These are phyloP conservation scores for Drosophila anceps DNA, from an alignment of 2,888 invertebrate species.

Conservation along the genomic window DNA sequence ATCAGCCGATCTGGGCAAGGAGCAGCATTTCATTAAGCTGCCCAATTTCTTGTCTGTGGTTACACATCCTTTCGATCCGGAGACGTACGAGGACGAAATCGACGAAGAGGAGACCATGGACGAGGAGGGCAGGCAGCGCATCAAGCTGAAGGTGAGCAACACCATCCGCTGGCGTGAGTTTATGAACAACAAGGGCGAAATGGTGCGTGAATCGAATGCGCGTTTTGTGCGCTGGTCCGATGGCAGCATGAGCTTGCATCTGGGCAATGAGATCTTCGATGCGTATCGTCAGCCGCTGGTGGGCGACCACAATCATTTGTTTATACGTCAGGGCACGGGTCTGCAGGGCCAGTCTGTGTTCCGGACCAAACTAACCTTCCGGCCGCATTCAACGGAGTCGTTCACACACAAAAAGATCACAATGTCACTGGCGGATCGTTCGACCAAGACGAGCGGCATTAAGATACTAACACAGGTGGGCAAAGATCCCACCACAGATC, in stretches of 20 bases:
- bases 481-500: slow-evolving; percentile 96
- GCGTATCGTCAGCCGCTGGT: slow-evolving; percentile 97
- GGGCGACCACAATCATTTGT: slow-evolving; percentile 99
- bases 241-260: slow-evolving; percentile 97
- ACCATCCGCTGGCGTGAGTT: slow-evolving; percentile 97
- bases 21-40: slow-evolving; percentile 97
- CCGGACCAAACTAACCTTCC: slow-evolving; percentile 97
- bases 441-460: slow-evolving; percentile 96
- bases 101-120: slow-evolving; percentile 99
- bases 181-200: slow-evolving; percentile 92
- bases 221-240: slow-evolving; percentile 99
- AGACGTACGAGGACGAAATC: slow-evolving; percentile 98
- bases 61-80: slow-evolving; percentile 97
- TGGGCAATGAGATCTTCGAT: slow-evolving; percentile 99
- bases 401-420: slow-evolving; percentile 99
- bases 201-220: slow-evolving; percentile 96
- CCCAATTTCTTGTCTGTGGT: slow-evolving; percentile 99
- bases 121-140: slow-evolving; percentile 95
- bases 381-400: slow-evolving; percentile 99
- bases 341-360: slow-evolving; percentile 99
- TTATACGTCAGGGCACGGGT: slow-evolving; percentile 98
- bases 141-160: slow-evolving; percentile 98
- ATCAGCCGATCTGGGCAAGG: slow-evolving; percentile 95
- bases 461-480: slow-evolving; percentile 95
- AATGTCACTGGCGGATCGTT: slow-evolving; percentile 97